A percentile compares a stretch with the other conserved stretches of the same genome.
These are phyloP conservation scores for Lagopus leucura DNA, from an alignment of 2,113 vertebrate species.

Conservation along the genomic window DNA sequence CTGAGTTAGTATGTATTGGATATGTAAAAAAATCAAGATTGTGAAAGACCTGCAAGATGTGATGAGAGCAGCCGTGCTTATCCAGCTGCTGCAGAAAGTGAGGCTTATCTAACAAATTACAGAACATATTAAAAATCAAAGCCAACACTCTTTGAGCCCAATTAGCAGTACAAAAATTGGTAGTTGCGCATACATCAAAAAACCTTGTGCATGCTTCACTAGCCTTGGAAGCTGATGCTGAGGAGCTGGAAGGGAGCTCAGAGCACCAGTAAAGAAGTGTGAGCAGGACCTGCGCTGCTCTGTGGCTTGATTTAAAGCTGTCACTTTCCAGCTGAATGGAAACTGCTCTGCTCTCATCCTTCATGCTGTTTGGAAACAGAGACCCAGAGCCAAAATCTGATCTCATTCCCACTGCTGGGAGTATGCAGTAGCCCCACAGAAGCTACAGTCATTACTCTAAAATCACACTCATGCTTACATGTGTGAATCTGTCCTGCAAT, in stretches of 20 bases:
- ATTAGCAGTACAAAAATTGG: conserved; percentile 15
- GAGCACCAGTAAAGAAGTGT: neutral
- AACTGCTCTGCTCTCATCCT: conserved; percentile 32
- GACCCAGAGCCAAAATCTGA: conserved; percentile 41
- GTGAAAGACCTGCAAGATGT: conserved; percentile 12
- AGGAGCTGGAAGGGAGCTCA: conserved; percentile 22
- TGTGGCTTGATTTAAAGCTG: conserved; percentile 44
- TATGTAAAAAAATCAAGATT: neutral
- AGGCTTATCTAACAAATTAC: conserved; percentile 29
- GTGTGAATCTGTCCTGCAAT: neutral
- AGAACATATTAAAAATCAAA: conserved; percentile 51
- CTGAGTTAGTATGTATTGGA: neutral
- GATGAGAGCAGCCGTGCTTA: neutral
- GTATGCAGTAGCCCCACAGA: conserved; percentile 39
- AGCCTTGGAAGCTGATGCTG: conserved; percentile 1
- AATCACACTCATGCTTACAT: neutral
- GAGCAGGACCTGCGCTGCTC: conserved; percentile 1
- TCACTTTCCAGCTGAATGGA: conserved; percentile 55
- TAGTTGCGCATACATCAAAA: neutral
- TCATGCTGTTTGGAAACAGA: conserved; percentile 31
- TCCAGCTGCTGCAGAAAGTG: conserved; percentile 1
- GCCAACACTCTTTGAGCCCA: conserved; percentile 20
- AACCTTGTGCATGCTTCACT: neutral
- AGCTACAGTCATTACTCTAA: conserved; percentile 25
- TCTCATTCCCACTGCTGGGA: conserved; percentile 31